These are phyloP conservation scores for Xylota segnis DNA, from an alignment of 2,888 invertebrate genomes.

Conservation along the genomic window DNA sequence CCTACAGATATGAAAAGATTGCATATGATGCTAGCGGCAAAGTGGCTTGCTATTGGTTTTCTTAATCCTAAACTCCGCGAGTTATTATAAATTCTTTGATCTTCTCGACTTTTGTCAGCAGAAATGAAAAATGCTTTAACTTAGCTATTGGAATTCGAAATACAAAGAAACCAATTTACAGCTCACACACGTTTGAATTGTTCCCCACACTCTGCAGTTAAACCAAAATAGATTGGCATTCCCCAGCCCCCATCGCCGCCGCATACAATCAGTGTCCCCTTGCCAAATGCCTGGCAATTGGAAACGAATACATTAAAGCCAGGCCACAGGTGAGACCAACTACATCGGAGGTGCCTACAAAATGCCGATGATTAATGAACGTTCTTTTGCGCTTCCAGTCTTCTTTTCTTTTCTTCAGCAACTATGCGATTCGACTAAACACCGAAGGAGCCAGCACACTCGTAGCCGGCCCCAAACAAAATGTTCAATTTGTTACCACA, in stretches of 20 bases:
- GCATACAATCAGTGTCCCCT: slow-evolving; percentile 21
- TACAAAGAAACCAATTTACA: not conserved
- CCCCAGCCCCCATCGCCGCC: not conserved
- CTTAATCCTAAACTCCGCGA: no score
- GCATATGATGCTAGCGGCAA: no score
- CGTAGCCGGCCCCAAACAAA: slow-evolving; percentile 47
- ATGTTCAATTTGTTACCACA: slow-evolving; percentile 76
- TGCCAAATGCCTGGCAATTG: slow-evolving; percentile 38
- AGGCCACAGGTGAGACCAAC: slow-evolving; percentile 70
- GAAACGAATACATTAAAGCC: slow-evolving; percentile 54
- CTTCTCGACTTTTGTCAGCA: no score
- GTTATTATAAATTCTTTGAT: no score
- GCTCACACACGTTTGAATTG: not conserved
- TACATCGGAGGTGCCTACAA: slow-evolving; percentile 65
- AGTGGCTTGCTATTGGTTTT: no score
- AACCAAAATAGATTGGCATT: slow-evolving; percentile 2
- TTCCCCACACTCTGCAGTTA: not conserved
- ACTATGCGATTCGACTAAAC: slow-evolving; percentile 12
- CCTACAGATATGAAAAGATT: no score
- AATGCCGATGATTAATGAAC: slow-evolving; percentile 71
- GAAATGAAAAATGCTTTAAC: no score
- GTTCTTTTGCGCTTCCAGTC: slow-evolving; percentile 60
- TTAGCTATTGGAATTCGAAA: no score
- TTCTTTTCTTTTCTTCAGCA: slow-evolving; percentile 46
- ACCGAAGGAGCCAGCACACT: not conserved